A percentile compares a stretch with the other conserved stretches of the same genome.
Evolutionary conservation across 1,140 invertebrate genomes (phyloP).

Genomic region (Lucilia cuprina): DNA sequence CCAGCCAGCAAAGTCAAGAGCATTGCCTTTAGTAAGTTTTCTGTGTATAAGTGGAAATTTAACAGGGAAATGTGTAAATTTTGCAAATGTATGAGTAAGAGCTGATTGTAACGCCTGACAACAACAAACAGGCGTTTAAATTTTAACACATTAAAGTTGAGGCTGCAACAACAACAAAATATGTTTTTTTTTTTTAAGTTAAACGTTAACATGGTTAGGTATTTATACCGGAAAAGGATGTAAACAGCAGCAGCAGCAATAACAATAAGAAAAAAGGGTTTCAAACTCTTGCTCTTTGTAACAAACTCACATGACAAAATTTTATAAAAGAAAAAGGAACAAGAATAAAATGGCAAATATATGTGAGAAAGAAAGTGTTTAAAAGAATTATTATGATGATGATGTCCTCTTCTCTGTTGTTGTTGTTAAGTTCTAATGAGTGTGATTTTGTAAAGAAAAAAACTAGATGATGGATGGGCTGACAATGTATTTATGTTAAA

Average conservation of each 20-base stretch:
- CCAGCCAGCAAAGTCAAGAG: constrained; percentile 28
- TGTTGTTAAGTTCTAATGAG: constrained; percentile 17
- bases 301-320: neutral
- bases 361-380: neutral
- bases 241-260: neutral
- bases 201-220: neutral
- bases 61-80: neutral
- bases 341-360: no score
- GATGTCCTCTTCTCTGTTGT: neutral
- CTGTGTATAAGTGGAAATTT: neutral
- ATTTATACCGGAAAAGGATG: constrained; percentile 19
- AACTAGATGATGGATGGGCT: neutral
- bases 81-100: neutral
- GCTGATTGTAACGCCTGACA: constrained; percentile 25
- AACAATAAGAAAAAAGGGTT: neutral
- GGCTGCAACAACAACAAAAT: neutral
- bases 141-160: constrained; percentile 28
- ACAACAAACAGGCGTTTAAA: constrained; percentile 22
- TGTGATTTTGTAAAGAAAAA: constrained; percentile 12
- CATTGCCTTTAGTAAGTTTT: constrained; percentile 31
- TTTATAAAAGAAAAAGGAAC: neutral
- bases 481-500: neutral
- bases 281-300: neutral
- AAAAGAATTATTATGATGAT: neutral
- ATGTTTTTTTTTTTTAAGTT: neutral